Base-by-base conservation (phyloP, 2,113 vertebrate genomes). In the Zosterops borbonicus region DNA sequence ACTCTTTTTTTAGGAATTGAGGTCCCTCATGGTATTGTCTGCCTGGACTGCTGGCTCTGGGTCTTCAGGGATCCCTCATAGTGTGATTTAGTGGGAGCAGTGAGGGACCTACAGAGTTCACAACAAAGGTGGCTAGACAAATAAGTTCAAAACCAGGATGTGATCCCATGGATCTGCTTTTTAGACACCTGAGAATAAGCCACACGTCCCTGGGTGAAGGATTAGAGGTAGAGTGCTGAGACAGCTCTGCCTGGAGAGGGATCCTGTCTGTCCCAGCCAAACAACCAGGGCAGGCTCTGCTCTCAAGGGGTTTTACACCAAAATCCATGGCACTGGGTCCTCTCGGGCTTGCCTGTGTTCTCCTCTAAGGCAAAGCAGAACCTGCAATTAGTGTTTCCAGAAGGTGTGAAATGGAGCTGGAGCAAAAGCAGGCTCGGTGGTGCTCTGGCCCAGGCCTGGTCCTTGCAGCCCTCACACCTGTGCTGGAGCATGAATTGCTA, bases 401-500 rank as follows among this genome's bases (percentile, higher is more conserved):
- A 92, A 82, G 94, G 89, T 91, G 87, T 90, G 87, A 96, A 76
- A 83, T 2, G 41, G 64, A 83, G 79, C 41, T 82, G 47, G 88
- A 90, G 84, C 62, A 28, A 83, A 88, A 82, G 83, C 89, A 70
- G 29, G 46, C 84, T 42, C 0, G 0, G 53, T 92, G 90, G 71
- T 83, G 81, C 89, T 92, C 41, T 90, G 79, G 59, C 82, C 86
- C 25, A 7, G 50, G 64, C 68, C 87, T 79, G 85, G 33, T 91
- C 41, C 58, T 91, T 7, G 11, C 53, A 58, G 79, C 62, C 56
- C 79, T 83, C 7, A 11, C 96, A 97, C 93, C 95, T 97, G 96
- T 3, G 4, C n/a, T 0, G 1, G 39, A 50, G 65, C 5, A 47
- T 97, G 96, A 97, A 96, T 96, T 33, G 77, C 91, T n/a, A 13